A percentile compares a stretch with the other conserved stretches of the same genome.
Evolutionary conservation across 2,888 invertebrate genomes (phyloP).

Genomic region (Rhorus exstirpatorius): DNA sequence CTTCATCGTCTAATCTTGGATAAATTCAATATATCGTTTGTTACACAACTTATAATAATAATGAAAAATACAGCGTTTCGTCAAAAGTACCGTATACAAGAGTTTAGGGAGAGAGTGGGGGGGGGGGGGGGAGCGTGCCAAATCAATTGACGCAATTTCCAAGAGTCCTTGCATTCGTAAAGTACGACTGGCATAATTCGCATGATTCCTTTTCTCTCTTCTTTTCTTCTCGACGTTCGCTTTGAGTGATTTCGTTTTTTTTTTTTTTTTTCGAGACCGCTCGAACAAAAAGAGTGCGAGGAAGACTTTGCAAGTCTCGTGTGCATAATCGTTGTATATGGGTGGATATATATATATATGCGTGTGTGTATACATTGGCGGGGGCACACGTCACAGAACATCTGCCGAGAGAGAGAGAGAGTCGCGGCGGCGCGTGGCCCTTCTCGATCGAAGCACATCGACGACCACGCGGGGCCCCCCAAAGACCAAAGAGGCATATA

Average conservation of each 20-base stretch:
- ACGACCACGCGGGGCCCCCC: conserved; percentile 74
- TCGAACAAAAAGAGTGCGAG: conserved; percentile 47
- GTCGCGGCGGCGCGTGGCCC: conserved; percentile 71
- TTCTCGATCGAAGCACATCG: conserved; percentile 57
- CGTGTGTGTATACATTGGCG: conserved; percentile 20
- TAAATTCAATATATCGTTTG: neutral
- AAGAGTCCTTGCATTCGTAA: conserved; percentile 22
- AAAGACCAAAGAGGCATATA: conserved; percentile 78
- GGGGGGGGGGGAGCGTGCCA: conserved; percentile 64
- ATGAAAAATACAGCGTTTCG: conserved; percentile 4
- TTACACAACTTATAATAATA: neutral
- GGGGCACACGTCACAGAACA: conserved; percentile 84
- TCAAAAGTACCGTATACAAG: neutral
- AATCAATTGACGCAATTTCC: conserved; percentile 54
- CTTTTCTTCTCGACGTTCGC: conserved; percentile 41
- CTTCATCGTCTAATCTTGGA: neutral
- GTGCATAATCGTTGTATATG: conserved; percentile 7
- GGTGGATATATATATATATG: neutral
- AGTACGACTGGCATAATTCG: conserved; percentile 22
- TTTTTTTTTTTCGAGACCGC: conserved; percentile 31
- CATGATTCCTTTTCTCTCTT: conserved; percentile 45
- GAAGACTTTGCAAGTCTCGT: conserved; percentile 40
- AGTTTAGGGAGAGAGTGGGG: neutral
- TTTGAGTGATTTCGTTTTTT: conserved; percentile 46
- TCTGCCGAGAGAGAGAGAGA: conserved; percentile 76